These are phyloP conservation scores for Drosophila buzzatii DNA, from an alignment of 2,888 invertebrate genomes.

Conservation along the genomic window DNA sequence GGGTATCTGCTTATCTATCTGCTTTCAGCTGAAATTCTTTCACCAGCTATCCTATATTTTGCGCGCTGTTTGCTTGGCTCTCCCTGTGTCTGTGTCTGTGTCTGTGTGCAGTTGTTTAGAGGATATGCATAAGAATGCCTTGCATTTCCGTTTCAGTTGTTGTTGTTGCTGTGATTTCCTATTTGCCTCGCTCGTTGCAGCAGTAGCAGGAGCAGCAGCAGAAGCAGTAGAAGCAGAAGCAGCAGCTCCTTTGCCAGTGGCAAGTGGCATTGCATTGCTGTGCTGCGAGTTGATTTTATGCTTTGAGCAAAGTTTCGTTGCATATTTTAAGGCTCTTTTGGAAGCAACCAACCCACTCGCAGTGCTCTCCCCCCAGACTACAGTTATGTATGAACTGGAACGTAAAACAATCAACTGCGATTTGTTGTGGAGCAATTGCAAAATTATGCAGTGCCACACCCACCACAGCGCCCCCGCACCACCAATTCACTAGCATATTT, in stretches of 20 bases:
- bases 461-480: slow-evolving; percentile 4
- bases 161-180: slow-evolving; percentile 74
- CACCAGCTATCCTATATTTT: slow-evolving; percentile 16
- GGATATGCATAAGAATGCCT: slow-evolving; percentile 82
- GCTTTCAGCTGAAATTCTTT: not conserved
- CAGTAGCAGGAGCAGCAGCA: slow-evolving; percentile 23
- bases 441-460: slow-evolving; percentile 72
- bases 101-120: slow-evolving; percentile 72
- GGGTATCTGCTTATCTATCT: not conserved
- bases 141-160: slow-evolving; percentile 78
- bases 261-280: slow-evolving; percentile 66
- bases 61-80: slow-evolving; percentile 27
- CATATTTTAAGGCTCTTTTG: slow-evolving; percentile 79
- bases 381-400: slow-evolving; percentile 51
- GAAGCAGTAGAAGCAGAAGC: slow-evolving; percentile 34
- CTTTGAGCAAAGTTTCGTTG: slow-evolving; percentile 79
- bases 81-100: slow-evolving; percentile 30
- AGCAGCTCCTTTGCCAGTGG: slow-evolving; percentile 45
- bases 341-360: slow-evolving; percentile 24
- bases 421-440: slow-evolving; percentile 80
- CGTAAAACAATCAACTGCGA: slow-evolving; percentile 81
- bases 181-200: slow-evolving; percentile 44
- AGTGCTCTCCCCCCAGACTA: slow-evolving; percentile 6
- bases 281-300: slow-evolving; percentile 74
- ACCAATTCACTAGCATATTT: slow-evolving; percentile 47